Base-by-base conservation (phyloP, 2,888 invertebrate species). In the Anodontia alba region DNA sequence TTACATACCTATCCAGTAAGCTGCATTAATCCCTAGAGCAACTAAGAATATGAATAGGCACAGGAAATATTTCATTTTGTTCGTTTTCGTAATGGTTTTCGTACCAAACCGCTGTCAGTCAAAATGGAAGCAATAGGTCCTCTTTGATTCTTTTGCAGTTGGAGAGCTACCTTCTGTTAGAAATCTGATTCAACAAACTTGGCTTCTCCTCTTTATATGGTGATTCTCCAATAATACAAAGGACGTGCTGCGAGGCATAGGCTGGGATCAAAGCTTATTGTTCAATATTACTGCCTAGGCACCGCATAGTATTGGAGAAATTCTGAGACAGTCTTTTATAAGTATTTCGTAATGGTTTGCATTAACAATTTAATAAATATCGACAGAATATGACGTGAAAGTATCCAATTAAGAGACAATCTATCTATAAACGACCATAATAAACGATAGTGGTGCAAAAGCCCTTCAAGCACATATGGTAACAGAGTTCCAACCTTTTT, bases 1-100 rank as follows among this genome's bases (percentile, higher is more conserved):
- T n/a, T n/a, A n/a, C n/a, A n/a, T 73, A 80, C 80, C 80, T 76
- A 80, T 76, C 80, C 80, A 80, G 73, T 76, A 80, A 12, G 75
- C 76, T 29, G 73, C 36, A n/a, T 73, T 49, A 38, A 80, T 68
- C 26, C 80, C 43, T 31, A 75, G 42, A 46, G 69, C 46, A 12
- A 66, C 73, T 29, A 70, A 36, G 38, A 76, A 29, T 26, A 72
- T 49, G 62, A 68, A 76, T 43, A 80, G 33, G 29, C 73, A 73
- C 73, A 76, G 31, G 36, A 76, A 17, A 72, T 69, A 80, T 80
- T 80, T 80, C 80, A 80, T 80, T 33, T 54, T 80, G 23, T 23
- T 54, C 26, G 3, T 54, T 26, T 54, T 29, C 1, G 7, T 20
- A 23, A 10, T 23, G 7, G 12, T 1, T 23, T 54, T 29, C 26